These are phyloP conservation scores for Sisor rabdophorus DNA, from an alignment of 2,113 vertebrate species.

Conservation along the genomic window DNA sequence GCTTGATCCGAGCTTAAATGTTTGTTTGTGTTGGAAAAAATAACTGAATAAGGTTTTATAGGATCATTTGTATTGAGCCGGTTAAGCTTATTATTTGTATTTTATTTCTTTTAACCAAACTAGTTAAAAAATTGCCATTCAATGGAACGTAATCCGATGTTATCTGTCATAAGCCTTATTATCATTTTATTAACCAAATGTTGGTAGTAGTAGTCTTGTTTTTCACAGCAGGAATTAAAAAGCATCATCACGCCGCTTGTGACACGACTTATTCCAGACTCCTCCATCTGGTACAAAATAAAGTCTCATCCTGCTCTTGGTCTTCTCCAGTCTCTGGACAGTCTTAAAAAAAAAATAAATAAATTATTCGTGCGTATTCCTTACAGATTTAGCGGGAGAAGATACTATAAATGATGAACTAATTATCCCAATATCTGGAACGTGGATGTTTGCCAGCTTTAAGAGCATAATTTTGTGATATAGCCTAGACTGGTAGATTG, in stretches of 20 bases:
- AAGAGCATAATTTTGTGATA: conserved; percentile 73
- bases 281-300: conserved; percentile 65
- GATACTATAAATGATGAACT: conserved; percentile 64
- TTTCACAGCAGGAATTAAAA: conserved; percentile 17
- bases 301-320: conserved; percentile 53
- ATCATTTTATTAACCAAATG: too few species aligned
- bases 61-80: too few species aligned
- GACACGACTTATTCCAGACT: conserved; percentile 15
- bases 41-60: not conserved
- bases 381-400: conserved; percentile 60
- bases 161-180: not conserved
- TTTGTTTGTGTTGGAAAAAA: not conserved
- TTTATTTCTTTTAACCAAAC: too few species aligned
- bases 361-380: conserved; percentile 58
- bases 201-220: not conserved
- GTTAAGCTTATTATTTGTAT: too few species aligned
- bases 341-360: too few species aligned
- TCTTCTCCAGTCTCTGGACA: conserved; percentile 57
- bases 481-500: conserved; percentile 78
- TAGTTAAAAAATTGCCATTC: not conserved
- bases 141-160: not conserved
- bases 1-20: not conserved
- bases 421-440: conserved; percentile 69
- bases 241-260: not conserved
- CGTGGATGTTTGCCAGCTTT: conserved; percentile 70